Conservation (phyloP, 1,140 invertebrate species). For the Cotesia typhae region DNA sequence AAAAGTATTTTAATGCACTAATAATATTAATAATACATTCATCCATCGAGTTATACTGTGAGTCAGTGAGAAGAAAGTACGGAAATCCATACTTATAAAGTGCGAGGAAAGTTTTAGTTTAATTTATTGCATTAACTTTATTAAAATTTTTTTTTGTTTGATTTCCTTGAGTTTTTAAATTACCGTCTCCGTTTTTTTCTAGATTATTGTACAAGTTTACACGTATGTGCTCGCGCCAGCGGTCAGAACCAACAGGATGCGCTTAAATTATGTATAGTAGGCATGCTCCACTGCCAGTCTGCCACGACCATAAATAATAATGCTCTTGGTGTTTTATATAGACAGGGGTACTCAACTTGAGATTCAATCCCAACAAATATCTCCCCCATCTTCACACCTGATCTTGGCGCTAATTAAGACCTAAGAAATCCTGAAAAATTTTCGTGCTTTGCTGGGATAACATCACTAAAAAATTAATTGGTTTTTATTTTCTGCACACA, state of each 20-base stretch:
- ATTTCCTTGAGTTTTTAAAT: slow-evolving; percentile 1
- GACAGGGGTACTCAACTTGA: slow-evolving; percentile 41
- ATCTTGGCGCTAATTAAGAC: neutral
- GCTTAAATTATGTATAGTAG: slow-evolving; percentile 44
- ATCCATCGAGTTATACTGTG: too few relatives aligned
- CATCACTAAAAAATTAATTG: too few relatives aligned
- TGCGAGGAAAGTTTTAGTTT: too few relatives aligned
- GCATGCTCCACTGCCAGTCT: slow-evolving; percentile 46
- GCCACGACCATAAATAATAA: slow-evolving; percentile 51
- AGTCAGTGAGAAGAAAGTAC: too few relatives aligned
- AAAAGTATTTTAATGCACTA: too few relatives aligned
- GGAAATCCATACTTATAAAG: too few relatives aligned
- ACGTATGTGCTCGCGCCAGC: slow-evolving; percentile 25
- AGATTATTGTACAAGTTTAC: slow-evolving; percentile 23
- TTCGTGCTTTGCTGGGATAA: too few relatives aligned
- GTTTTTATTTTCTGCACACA: too few relatives aligned
- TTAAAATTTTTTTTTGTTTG: too few relatives aligned
- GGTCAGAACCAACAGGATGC: slow-evolving; percentile 43
- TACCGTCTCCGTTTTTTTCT: slow-evolving; percentile 16
- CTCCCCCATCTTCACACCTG: neutral
- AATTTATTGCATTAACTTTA: too few relatives aligned
- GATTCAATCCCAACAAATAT: slow-evolving; percentile 2
- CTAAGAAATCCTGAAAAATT: neutral
- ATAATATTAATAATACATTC: too few relatives aligned
- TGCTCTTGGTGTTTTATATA: slow-evolving; percentile 27